Evolutionary conservation across 2,113 vertebrate genomes (phyloP).

Genomic region (Sphaerodactylus townsendi): DNA sequence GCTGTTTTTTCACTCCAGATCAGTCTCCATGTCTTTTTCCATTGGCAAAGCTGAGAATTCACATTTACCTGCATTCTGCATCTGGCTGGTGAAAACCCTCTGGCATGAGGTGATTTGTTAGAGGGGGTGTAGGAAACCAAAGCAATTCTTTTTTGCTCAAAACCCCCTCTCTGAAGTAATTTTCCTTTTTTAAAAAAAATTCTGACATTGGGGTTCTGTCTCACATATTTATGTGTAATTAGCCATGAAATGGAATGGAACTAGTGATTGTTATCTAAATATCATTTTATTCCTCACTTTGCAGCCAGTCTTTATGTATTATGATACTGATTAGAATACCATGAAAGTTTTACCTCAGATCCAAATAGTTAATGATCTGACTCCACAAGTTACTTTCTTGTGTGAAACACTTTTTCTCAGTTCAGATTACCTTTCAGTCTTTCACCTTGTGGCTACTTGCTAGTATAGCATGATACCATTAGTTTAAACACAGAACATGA

Average conservation of each 20-base stretch:
- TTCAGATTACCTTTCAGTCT: neutral
- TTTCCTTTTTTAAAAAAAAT: neutral
- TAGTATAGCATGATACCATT: neutral
- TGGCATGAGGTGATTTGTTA: neutral
- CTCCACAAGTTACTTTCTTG: neutral
- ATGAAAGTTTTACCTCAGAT: neutral
- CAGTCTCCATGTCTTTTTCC: neutral
- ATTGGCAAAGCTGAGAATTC: neutral
- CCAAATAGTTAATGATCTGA: neutral
- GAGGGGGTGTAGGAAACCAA: neutral
- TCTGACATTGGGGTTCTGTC: neutral
- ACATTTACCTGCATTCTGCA: neutral
- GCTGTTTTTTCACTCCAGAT: neutral
- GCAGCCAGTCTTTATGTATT: neutral
- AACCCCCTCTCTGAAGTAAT: neutral
- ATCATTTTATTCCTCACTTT: neutral
- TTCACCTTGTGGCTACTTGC: neutral
- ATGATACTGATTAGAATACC: neutral
- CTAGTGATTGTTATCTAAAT: neutral
- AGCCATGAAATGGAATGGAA: neutral
- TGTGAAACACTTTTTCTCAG: neutral
- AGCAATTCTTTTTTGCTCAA: neutral
- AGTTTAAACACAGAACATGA: neutral
- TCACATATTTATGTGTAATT: neutral
- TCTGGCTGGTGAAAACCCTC: neutral